Percentiles rank a stretch among this genome's conserved stretches.
phyloP scores from a whole-genome alignment of 2,113 vertebrate species.

The Hystrix cristata region DNA sequence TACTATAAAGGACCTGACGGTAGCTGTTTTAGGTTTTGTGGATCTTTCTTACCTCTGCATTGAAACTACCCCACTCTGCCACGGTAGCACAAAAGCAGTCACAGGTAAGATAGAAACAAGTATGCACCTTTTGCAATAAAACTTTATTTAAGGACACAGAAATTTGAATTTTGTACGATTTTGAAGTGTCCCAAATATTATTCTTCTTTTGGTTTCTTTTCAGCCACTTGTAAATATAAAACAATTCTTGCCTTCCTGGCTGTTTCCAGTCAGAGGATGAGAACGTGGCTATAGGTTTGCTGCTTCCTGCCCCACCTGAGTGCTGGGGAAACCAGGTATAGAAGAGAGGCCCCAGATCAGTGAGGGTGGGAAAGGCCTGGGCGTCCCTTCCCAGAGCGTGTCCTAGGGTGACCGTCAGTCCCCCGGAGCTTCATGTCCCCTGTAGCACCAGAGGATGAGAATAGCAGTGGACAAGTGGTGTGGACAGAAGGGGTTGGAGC shows the following conservation, averaged over 20 bases:
- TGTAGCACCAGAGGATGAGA: not conserved
- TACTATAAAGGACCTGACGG: not conserved
- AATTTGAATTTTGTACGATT: conserved; percentile 8
- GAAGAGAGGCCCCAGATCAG: not conserved
- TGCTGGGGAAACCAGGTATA: fast-evolving
- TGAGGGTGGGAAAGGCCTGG: not conserved
- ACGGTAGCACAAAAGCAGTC: not conserved
- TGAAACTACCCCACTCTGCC: not conserved
- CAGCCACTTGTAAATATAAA: not conserved
- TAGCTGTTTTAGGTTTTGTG: not conserved
- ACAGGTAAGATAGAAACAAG: not conserved
- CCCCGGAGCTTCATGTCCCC: not conserved
- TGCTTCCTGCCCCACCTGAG: not conserved
- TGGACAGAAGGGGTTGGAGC: not conserved
- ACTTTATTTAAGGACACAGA: not conserved
- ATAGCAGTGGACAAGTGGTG: fast-evolving
- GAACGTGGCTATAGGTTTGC: not conserved
- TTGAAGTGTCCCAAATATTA: not conserved
- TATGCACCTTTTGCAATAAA: not conserved
- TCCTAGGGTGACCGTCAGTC: not conserved
- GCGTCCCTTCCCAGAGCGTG: not conserved
- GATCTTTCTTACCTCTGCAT: not conserved
- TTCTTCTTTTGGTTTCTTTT: conserved; percentile 30
- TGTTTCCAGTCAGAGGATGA: not conserved
- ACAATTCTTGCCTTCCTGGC: not conserved